Base-by-base conservation (phyloP, 2,113 vertebrate species). In the Laticauda laticaudata region DNA sequence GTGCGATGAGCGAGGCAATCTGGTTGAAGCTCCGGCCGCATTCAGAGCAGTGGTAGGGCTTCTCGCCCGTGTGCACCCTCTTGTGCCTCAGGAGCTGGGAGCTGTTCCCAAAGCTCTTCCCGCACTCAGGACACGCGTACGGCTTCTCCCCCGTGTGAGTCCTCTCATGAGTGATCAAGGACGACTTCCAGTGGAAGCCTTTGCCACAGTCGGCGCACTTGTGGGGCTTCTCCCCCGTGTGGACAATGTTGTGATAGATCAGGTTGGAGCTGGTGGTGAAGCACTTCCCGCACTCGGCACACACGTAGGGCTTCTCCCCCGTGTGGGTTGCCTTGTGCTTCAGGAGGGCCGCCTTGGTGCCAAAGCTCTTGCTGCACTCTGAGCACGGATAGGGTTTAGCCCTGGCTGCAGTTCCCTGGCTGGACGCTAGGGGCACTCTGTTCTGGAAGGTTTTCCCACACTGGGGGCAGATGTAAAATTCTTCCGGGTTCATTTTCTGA, bases 361-460 rank as follows among this genome's bases (percentile, higher is more conserved):
- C 96, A 81, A 97, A 97, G 61, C 94, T 96, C 86, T 98, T 98
- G 26, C 97, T 95, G 26, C 98, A 98, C 9, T 97, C 90, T 0
- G 11, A 0, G 91, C 98, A 98, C 9, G 92, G 93, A 87, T 97
- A 97, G 2, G 97, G 96, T 61, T 96, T 97, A 92, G 97, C 97
- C 54, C 95, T 97, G 2, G 95, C 95, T 59, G 97, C 96, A 86
- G 96, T 94, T 86, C 96, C 97, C 91, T 97, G 94, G 0, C 97
- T 97, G 15, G 96, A 94, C 0, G 95, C 95, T 11, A 97, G 96
- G 43, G 96, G 96, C 0, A 94, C 95, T 21, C 96, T 96, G 3
- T 97, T 96, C 23, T 96, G 95, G 93, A 98, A 98, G 61, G 96
- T 96, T 91, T 98, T 98, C n/a, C 96, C 97, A 6, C 97, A 98